Evolutionary conservation across 2,888 invertebrate species (phyloP).

Genomic region (Drosophila ustulata): DNA sequence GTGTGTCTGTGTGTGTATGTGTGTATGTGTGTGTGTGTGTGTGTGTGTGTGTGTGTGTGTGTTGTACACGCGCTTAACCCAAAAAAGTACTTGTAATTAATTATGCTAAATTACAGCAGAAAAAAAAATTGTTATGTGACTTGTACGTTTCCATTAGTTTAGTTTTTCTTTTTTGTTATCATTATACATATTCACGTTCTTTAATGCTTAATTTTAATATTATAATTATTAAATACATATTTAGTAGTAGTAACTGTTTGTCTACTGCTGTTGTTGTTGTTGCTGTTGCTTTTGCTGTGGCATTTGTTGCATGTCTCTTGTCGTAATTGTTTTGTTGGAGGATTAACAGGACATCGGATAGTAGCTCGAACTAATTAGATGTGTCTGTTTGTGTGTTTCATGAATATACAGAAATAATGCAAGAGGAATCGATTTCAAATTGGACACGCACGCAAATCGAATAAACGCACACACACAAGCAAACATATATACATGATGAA

Average conservation of each 20-base stretch:
- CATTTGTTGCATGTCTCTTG: constrained; percentile 20
- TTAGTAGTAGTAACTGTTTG: constrained; percentile 57
- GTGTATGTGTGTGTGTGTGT: constrained; percentile 24
- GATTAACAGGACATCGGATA: constrained; percentile 4
- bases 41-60: constrained; percentile 24
- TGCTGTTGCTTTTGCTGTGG: constrained; percentile 27
- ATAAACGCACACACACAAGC: background rate
- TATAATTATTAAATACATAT: constrained; percentile 63
- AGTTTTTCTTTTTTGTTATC: constrained; percentile 14
- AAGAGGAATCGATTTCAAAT: background rate
- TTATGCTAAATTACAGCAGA: constrained; percentile 63
- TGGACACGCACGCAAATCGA: constrained; percentile 6
- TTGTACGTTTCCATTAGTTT: constrained; percentile 31
- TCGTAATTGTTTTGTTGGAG: background rate
- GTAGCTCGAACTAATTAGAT: constrained; percentile 13
- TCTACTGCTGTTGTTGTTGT: constrained; percentile 36
- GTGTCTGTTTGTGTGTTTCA: background rate
- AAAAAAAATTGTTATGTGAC: constrained; percentile 50
- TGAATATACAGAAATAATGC: constrained; percentile 6
- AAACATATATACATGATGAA: constrained; percentile 1
- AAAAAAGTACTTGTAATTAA: constrained; percentile 25
- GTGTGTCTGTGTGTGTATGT: constrained; percentile 12
- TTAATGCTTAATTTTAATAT: constrained; percentile 42
- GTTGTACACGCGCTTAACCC: constrained; percentile 44
- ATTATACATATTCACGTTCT: constrained; percentile 44